Evolutionary conservation across 2,797 vertebrate genomes (phyloP), one percentile per base, ranked within the genome.

Genomic region (Melanotaenia maccullochi): DNA sequence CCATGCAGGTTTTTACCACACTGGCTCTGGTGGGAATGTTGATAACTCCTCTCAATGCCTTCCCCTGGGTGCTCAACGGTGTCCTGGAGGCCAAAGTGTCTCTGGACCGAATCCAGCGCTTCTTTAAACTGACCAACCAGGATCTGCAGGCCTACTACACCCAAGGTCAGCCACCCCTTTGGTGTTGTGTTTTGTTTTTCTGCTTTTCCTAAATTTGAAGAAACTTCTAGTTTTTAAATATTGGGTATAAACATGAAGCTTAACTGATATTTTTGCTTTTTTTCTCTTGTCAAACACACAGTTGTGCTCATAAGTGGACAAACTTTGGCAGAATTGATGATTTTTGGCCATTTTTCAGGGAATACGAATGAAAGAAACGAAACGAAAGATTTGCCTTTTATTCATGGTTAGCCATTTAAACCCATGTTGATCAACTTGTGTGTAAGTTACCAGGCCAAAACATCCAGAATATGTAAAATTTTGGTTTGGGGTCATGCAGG

Each of bases 51-150:
- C 96, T 99, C 68, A 99, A 99, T 77, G 73, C 80, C 51, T 99
- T 99, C 73, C 98, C 98, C 0, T 99, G 98, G 98, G 96, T 99
- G 28, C 91, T 99, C 81, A 99, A 96, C 61, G 94, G 94, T 1
- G 94, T 96, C 62, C 88, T 99, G 89, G 97, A 99, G 83, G 95
- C 97, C 78, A 97, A 96, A 90, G 97, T 99, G 68, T 99, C 98
- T 40, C 87, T 99, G 89, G 96, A 97, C 60, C 94, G 97, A 73
- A 96, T 99, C 84, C 97, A 99, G 75, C 72, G 35, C 65, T 98
- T 98, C 87, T 94, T 99, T 14, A 92, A 94, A 68, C 93, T 98
- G 4, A 36, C 80, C 67, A 95, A 97, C 84, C 95, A 96, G 87
- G 95, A 96, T 47, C 82, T 97, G 76, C 87, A 92, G 81, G 69